phyloP scores from a whole-genome alignment of 2,888 invertebrate genomes.

The Mythimna lalbum region DNA sequence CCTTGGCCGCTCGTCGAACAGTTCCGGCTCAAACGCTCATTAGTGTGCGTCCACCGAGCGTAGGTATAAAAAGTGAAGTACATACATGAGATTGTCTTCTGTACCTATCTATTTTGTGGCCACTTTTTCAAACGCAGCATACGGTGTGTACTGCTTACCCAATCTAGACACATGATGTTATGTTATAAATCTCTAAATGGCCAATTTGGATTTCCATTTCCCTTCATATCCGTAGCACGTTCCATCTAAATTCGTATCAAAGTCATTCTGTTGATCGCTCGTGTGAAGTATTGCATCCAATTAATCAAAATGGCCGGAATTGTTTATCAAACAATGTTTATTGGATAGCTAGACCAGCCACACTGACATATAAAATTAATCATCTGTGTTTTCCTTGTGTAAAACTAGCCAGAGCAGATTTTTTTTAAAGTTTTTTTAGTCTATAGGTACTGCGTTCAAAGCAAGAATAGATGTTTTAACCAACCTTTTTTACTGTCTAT shows the following conservation, averaged over 20 bases:
- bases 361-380: slow-evolving; percentile 1
- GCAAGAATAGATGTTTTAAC: too few species aligned
- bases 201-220: slow-evolving; percentile 78
- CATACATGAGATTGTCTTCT: too few species aligned
- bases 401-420: not conserved
- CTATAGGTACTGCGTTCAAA: too few species aligned
- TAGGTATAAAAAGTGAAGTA: too few species aligned
- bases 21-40: too few species aligned
- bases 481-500: too few species aligned
- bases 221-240: slow-evolving; percentile 75
- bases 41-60: too few species aligned
- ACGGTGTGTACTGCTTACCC: not conserved
- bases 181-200: slow-evolving; percentile 68
- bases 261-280: slow-evolving; percentile 73
- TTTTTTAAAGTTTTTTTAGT: not conserved
- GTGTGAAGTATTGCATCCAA: slow-evolving; percentile 51
- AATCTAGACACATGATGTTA: not conserved
- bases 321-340: slow-evolving; percentile 39
- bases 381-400: not conserved
- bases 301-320: slow-evolving; percentile 57
- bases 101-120: too few species aligned
- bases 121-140: too few species aligned
- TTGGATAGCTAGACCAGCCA: slow-evolving; percentile 16
- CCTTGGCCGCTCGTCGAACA: too few species aligned
- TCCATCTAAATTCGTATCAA: slow-evolving; percentile 79